Evolutionary conservation across 2,888 invertebrate species (phyloP), one percentile per base, ranked within the genome.

Genomic region (Odontocolon sp.): DNA sequence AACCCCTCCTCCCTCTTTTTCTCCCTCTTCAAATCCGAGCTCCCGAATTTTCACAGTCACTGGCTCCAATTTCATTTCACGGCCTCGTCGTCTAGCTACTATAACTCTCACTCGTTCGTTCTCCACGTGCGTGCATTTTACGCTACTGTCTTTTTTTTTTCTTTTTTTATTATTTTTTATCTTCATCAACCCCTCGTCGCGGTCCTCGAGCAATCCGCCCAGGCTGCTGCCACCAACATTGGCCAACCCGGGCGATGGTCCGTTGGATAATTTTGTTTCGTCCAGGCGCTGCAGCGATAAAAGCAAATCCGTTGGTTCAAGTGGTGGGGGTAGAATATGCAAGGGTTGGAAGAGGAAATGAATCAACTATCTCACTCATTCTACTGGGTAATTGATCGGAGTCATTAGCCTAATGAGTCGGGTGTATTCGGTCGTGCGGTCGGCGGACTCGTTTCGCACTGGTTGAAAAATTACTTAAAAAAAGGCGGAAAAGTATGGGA

Each of bases 31-130:
- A 64, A 76, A 76, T 74, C 74, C 74, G 38, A 50, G 54, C 31
- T 66, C 45, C 57, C 74, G 78, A 82, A 86, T 87, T 87, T 87
- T 87, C 87, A 86, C 87, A 86, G 85, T 86, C 84, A 86, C 86
- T 82, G 85, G 82, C 83, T 86, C 79, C 87, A 86, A 87, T 87
- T 84, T 86, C 86, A 81, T 84, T 81, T 69, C 64, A 28, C 57
- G 14, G 36, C 56, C 67, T 33, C 56, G 26, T 54, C 72, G 50
- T 64, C 68, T 77, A 45, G 52, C 72, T 42, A 59, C 73, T 77
- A 61, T 70, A 66, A 71, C 67, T 71, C 76, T 76, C 66, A 54
- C 59, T 61, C 36, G 21, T 47, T 26, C 57, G 56, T 38, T 18
- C 52, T 40, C 47, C 31, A 8, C 50, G 50, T 38, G 40, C n/a